phyloP scores from a whole-genome alignment of 92 coral and sea anemone species.

The Ricordea florida region DNA sequence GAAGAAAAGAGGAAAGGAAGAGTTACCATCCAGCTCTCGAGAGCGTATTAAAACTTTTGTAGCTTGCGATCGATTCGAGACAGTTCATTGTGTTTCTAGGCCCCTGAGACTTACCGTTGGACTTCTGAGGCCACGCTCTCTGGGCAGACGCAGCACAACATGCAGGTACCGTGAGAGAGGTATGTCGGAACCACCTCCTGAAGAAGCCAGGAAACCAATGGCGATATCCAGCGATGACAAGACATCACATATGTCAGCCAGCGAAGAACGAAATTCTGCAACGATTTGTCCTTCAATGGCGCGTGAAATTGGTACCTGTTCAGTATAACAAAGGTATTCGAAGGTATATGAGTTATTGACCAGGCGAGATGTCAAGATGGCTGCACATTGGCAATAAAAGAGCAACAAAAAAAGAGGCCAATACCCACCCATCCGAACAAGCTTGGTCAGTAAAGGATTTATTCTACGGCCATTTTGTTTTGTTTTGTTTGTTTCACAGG shows the following conservation, averaged over 20 bases:
- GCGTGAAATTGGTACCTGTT: conserved; percentile 21
- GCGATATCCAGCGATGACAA: conserved; percentile 76
- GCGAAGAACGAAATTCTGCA: conserved; percentile 46
- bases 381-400: no score
- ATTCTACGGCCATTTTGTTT: no score
- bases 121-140: conserved; percentile 69
- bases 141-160: conserved; percentile 48
- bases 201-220: conserved; percentile 77
- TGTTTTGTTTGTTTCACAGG: no score
- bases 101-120: conserved; percentile 52
- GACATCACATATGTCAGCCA: conserved; percentile 76
- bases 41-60: no score
- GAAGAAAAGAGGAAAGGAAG: no score
- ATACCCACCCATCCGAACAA: not conserved
- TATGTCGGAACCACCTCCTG: conserved; percentile 69
- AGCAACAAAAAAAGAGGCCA: not conserved
- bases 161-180: conserved; percentile 71
- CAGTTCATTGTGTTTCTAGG: no score
- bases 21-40: no score
- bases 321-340: no score
- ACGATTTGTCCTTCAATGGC: conserved; percentile 33
- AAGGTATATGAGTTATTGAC: no score
- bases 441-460: not conserved
- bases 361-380: no score
- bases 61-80: no score